Evolutionary conservation across 2,797 vertebrate genomes (phyloP).

Genomic region (Tragelaphus oryx): DNA sequence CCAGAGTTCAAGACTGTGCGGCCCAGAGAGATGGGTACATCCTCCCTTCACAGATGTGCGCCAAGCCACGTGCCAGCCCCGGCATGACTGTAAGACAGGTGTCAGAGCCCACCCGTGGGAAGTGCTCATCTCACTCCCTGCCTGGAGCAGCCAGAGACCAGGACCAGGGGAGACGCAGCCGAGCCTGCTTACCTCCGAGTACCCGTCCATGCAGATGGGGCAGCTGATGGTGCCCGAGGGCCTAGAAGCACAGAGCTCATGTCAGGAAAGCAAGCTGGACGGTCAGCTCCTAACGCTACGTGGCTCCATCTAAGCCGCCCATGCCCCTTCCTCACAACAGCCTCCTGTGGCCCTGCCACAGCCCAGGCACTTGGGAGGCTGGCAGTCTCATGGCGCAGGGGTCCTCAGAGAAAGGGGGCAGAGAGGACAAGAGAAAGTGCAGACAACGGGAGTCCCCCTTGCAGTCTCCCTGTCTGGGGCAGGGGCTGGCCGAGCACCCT

Average conservation of each 20-base stretch:
- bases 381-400: accelerated
- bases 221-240: conserved; percentile 87
- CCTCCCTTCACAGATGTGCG: neutral
- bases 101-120: neutral
- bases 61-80: neutral
- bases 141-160: neutral
- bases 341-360: neutral
- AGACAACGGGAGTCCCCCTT: accelerated
- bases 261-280: conserved; percentile 8
- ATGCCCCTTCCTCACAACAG: accelerated
- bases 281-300: accelerated
- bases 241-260: conserved; percentile 60
- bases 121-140: neutral
- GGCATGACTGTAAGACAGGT: accelerated
- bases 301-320: neutral
- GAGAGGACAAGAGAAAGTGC: neutral
- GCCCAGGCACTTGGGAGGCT: neutral
- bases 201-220: conserved; percentile 93
- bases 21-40: neutral
- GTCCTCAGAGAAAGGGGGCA: neutral
- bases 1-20: neutral
- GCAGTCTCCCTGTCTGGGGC: neutral
- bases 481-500: neutral
- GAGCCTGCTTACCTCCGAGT: conserved; percentile 87
- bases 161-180: neutral